Evolutionary conservation across 2,113 vertebrate genomes (phyloP).

Genomic region (Cyanoliseus patagonus): DNA sequence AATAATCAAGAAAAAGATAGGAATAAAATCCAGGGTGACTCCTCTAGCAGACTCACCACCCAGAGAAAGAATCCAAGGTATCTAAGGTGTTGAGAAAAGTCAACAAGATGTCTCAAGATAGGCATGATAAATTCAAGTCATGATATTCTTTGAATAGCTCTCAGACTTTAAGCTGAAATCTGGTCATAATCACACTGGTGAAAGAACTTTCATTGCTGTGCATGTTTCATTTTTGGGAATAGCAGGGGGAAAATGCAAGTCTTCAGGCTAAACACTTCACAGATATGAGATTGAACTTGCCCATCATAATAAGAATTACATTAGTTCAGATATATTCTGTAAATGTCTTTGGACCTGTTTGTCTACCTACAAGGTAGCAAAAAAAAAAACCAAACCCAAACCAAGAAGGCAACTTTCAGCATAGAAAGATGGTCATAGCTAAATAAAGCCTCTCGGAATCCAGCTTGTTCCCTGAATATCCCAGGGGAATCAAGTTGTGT

Average conservation of each 20-base stretch:
- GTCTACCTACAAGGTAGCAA: not conserved
- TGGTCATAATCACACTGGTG: not conserved
- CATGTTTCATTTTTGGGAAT: not conserved
- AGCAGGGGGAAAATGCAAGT: not conserved
- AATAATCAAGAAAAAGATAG: not conserved
- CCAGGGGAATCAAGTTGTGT: not conserved
- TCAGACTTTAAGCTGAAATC: not conserved
- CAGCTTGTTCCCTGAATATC: not conserved
- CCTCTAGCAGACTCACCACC: not conserved
- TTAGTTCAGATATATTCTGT: not conserved
- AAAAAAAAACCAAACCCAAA: not conserved
- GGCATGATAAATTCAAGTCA: not conserved
- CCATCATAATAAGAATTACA: not conserved
- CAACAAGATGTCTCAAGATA: not conserved
- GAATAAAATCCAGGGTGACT: not conserved
- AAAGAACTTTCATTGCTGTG: not conserved
- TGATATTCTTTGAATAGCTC: not conserved
- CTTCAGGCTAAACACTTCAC: not conserved
- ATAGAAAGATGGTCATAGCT: not conserved
- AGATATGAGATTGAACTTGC: not conserved
- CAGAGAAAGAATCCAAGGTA: not conserved
- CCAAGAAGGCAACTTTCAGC: not conserved
- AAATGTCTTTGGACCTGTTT: slow-evolving; percentile 30
- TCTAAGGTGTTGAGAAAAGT: not conserved
- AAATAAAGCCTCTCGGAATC: slow-evolving; percentile 14